Evolutionary conservation across 2,888 invertebrate genomes (phyloP), one percentile per base, ranked within the genome.

Genomic region (Euphydryas editha): DNA sequence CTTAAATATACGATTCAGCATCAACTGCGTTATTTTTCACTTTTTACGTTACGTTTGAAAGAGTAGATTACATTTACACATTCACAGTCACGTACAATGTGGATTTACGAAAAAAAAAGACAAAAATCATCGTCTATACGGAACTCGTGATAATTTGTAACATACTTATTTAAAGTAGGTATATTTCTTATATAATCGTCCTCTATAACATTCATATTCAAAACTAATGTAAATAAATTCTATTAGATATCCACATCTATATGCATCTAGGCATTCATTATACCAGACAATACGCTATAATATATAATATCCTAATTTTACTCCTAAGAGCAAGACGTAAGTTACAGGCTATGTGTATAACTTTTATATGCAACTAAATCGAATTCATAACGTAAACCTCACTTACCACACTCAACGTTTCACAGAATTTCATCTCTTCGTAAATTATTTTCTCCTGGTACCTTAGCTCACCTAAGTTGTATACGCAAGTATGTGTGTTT

Each of bases 1-100:
- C 75, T 74, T 69, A 74, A 74, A 74, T 73, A 74, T 61, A 65
- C 72, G 69, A 69, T 44, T 44, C 65, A 65, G 62, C 18, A 59
- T 65, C 24, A 51, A 62, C 59, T 57, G 56, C 59, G 44, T 44
- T 65, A 68, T 70, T 70, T 70, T 59, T 51, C 24, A 64, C 57
- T 69, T 67, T 63, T 67, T 59, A 55, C 44, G 24, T 51, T 37
- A 39, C 36, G 42, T 64, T 62, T 49, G 55, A 18, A 47, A 47
- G 47, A 58, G 60, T 57, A 60, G 39, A 56, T 62, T 62, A 36
- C 36, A 55, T 46, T 30, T 54, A 55, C n/a, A 61, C 24, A 18
- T 57, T 51, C 18, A 44, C 56, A n/a, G n/a, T n/a, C n/a, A 17
- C 5, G 13, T 42, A 51, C 30, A 44, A 58, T 51, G 18, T 13